A percentile compares a stretch with the other conserved stretches of the same genome.
phyloP scores from a whole-genome alignment of 2,113 vertebrate genomes.

The Paramisgurnus dabryanus region DNA sequence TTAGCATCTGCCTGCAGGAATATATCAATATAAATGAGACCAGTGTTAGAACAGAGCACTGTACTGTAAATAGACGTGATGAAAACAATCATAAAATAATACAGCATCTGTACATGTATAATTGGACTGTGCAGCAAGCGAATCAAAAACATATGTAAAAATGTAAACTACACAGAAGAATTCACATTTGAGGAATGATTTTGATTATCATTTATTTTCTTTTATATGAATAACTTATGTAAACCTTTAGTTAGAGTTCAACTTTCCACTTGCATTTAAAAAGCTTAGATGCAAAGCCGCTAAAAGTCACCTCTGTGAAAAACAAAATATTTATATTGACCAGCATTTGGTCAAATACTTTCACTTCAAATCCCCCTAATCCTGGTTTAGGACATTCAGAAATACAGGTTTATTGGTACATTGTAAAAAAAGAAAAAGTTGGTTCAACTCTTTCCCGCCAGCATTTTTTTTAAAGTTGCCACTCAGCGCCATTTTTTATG shows the following conservation, averaged over 20 bases:
- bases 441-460: no score
- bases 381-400: no score
- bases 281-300: background rate
- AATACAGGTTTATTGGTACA: no score
- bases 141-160: background rate
- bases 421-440: no score
- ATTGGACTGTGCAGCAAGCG: background rate
- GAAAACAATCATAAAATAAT: constrained; percentile 7
- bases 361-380: no score
- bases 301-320: no score
- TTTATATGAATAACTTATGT: background rate
- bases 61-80: constrained; percentile 23
- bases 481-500: no score
- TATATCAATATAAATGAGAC: constrained; percentile 19
- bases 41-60: background rate
- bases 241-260: background rate
- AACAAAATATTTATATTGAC: no score
- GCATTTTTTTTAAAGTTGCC: no score
- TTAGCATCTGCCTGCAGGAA: background rate
- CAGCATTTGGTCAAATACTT: no score
- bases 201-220: background rate
- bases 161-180: background rate
- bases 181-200: background rate
- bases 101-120: background rate
- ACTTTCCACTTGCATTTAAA: background rate